Conservation (phyloP, 2,888 invertebrate genomes). For the Linnaemya tessellans region DNA sequence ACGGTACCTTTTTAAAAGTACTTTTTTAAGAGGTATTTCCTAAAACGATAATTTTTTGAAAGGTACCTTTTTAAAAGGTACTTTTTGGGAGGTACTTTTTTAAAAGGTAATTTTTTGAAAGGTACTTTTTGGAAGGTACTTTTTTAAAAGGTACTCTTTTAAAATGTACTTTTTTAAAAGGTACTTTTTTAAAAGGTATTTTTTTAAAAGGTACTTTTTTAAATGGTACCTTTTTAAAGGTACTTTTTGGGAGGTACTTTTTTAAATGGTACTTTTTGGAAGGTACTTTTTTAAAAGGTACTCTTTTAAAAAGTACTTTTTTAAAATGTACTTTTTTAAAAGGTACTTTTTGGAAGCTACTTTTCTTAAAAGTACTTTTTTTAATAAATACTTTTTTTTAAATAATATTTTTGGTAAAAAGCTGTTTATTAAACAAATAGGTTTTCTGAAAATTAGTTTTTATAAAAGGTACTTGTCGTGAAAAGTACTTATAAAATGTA, state of each 20-base stretch:
- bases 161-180: no score
- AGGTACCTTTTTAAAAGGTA: background rate
- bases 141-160: no score
- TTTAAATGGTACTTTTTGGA: background rate
- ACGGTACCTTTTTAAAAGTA: background rate
- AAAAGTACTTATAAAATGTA: background rate
- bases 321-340: background rate
- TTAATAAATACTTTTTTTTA: background rate
- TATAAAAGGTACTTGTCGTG: background rate
- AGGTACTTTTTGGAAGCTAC: no score
- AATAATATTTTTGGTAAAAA: background rate
- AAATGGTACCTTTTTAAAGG: background rate
- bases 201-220: background rate
- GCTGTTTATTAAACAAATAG: background rate
- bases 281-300: background rate
- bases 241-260: background rate
- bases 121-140: no score
- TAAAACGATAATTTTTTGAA: background rate
- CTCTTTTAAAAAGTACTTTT: background rate
- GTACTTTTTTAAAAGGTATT: no score
- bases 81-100: no score
- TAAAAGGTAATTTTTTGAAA: no score
- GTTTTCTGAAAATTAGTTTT: background rate
- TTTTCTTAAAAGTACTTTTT: background rate
- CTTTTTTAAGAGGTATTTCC: background rate